phyloP scores from a whole-genome alignment of 2,113 vertebrate genomes.

The human region DNA sequence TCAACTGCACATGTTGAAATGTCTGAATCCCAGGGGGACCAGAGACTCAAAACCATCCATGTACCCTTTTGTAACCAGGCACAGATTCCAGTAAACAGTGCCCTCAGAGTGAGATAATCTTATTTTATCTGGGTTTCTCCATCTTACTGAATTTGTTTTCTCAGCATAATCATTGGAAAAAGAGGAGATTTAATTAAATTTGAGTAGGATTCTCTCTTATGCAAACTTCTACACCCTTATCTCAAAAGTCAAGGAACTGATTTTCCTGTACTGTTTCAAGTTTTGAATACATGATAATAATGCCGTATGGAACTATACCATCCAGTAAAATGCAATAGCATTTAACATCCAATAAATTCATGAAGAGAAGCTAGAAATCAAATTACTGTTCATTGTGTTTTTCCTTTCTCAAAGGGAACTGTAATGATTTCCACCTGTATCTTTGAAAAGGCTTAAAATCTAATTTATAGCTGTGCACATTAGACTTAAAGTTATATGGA shows the following conservation, averaged over 20 bases:
- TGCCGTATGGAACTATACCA: background rate
- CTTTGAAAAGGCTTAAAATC: conserved; percentile 12
- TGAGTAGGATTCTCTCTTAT: background rate
- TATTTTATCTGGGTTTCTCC: background rate
- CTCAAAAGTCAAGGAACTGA: background rate
- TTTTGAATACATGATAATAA: background rate
- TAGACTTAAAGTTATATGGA: conserved; percentile 38
- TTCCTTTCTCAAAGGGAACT: conserved; percentile 9
- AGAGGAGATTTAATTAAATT: background rate
- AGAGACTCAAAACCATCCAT: background rate
- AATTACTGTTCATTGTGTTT: conserved; percentile 33
- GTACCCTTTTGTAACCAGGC: background rate
- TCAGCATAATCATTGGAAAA: background rate
- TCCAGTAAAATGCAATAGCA: background rate
- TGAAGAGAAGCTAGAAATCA: conserved; percentile 12
- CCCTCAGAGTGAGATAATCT: background rate
- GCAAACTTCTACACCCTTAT: background rate
- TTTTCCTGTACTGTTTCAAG: background rate
- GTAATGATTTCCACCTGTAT: conserved; percentile 18
- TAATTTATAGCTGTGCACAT: conserved; percentile 34
- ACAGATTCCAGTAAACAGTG: background rate
- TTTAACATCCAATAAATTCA: background rate
- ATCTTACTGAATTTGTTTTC: background rate
- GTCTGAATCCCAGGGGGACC: background rate
- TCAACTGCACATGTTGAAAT: background rate